Base-by-base conservation (phyloP, 2,797 vertebrate species). In the Moxostoma hubbsi region DNA sequence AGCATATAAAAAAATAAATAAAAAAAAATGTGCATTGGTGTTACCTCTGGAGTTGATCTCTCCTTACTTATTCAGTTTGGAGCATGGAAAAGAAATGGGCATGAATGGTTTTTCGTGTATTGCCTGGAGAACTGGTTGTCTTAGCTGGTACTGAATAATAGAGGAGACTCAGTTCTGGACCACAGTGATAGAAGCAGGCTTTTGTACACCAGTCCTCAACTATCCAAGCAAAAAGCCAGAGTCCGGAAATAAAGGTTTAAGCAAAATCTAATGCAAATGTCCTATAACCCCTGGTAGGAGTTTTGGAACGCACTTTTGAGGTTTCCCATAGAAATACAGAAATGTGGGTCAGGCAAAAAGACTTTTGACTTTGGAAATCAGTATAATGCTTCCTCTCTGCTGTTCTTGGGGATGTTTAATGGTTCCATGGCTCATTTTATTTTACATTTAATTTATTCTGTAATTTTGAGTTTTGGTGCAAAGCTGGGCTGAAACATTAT, bases 1-100 rank as follows among this genome's bases (percentile, higher is more conserved):
- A 36, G 54, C 15, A 57, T 71, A 46, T 51, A 53, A 74, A 15
- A 57, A 51, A 68, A 70, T 2, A 24, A 24, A 24, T 2, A 18
- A 57, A 73, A 72, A 72, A 36, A 36, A 36, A 0, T 51, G 16
- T 57, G 63, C 53, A 49, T 13, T 73, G 51, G 43, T 83, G 66
- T 79, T 59, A 75, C 71, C 65, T 83, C 64, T 78, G 64, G 65
- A 53, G 70, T 69, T 59, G 16, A 75, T 82, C 75, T 84, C 73
- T 80, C 79, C 79, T 77, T 73, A 82, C 43, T 77, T 74, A 66
- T 77, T 79, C 72, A 79, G 61, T 50, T 76, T 84, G 46, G 46
- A 79, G 80, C 70, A 74, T 65, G 57, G 77, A 15, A 71, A 73
- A 18, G 43, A 58, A 46, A 36, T 18, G 36, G 36, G 36, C 36